A percentile compares a stretch with the other conserved stretches of the same genome.
These are phyloP conservation scores for Nephrocerus scutellatus DNA, from an alignment of 2,888 invertebrate genomes.

Conservation along the genomic window DNA sequence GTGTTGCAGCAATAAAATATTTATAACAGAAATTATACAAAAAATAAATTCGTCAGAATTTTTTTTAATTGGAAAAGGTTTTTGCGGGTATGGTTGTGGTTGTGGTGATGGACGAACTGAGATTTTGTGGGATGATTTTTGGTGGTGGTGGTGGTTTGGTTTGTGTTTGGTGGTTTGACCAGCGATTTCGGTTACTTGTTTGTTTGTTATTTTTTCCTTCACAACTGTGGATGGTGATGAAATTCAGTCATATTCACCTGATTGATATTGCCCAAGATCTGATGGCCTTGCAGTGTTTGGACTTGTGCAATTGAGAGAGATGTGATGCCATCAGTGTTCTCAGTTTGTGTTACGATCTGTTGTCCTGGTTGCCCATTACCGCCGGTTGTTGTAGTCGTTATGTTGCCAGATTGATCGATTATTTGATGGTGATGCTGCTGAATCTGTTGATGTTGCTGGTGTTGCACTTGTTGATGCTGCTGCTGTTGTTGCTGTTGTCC, in stretches of 20 bases:
- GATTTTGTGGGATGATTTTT: slow-evolving; percentile 9
- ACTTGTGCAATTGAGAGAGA: slow-evolving; percentile 47
- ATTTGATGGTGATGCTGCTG: slow-evolving; percentile 43
- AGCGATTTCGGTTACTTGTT: too few relatives aligned
- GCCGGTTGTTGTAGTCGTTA: slow-evolving; percentile 40
- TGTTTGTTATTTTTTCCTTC: slow-evolving; percentile 15
- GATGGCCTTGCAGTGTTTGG: slow-evolving; percentile 48
- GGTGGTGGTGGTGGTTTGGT: slow-evolving; percentile 16
- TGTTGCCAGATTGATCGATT: slow-evolving; percentile 44
- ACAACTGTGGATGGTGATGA: slow-evolving; percentile 39
- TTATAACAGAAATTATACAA: too few relatives aligned
- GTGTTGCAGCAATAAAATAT: too few relatives aligned
- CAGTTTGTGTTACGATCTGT: slow-evolving; percentile 45
- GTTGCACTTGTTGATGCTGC: slow-evolving; percentile 20
- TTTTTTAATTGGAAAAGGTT: too few relatives aligned
- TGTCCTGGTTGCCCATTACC: slow-evolving; percentile 26
- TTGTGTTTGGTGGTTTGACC: slow-evolving; percentile 15
- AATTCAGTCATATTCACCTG: slow-evolving; percentile 48
- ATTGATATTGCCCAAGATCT: slow-evolving; percentile 47
- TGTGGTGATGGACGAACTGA: slow-evolving; percentile 15
- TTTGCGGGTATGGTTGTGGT: too few relatives aligned
- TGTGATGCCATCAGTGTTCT: slow-evolving; percentile 46
- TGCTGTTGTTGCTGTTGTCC: slow-evolving; percentile 36
- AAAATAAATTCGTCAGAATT: too few relatives aligned
- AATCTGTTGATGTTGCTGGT: slow-evolving; percentile 28